Evolutionary conservation across 2,888 invertebrate genomes (phyloP).

Genomic region (Caenorhabditis virilis): DNA sequence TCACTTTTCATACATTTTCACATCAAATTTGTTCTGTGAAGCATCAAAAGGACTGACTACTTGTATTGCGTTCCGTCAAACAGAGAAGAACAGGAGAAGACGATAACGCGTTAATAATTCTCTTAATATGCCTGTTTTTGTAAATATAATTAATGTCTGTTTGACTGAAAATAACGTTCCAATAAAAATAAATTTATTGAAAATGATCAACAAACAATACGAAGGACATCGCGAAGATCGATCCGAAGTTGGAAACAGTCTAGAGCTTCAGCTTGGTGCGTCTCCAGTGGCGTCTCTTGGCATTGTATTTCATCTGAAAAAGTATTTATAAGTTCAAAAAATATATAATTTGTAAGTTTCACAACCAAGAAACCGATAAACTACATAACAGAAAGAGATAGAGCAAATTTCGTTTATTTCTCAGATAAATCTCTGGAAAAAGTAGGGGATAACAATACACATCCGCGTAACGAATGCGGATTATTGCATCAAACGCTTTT

Average conservation of each 20-base stretch:
- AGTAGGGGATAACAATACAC: too few species aligned
- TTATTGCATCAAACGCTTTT: too few species aligned
- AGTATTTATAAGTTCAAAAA: too few species aligned
- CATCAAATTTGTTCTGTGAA: constrained; percentile 56
- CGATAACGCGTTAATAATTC: background rate
- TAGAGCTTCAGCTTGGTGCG: constrained; percentile 69
- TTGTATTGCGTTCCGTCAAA: constrained; percentile 54
- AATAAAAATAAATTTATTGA: constrained; percentile 32
- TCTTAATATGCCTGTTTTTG: too few species aligned
- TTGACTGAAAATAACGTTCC: constrained; percentile 9
- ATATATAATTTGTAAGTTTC: too few species aligned
- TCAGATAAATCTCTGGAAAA: too few species aligned
- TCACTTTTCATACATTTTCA: constrained; percentile 62
- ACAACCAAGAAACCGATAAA: too few species aligned
- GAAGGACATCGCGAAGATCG: constrained; percentile 18
- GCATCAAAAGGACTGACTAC: constrained; percentile 52
- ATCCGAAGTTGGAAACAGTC: constrained; percentile 16
- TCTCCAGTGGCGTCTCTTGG: constrained; percentile 69
- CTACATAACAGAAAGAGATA: too few species aligned
- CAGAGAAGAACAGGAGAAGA: constrained; percentile 26
- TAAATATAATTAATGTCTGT: constrained; percentile 25
- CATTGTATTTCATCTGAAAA: constrained; percentile 71
- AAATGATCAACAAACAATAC: constrained; percentile 32
- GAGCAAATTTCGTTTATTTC: too few species aligned
- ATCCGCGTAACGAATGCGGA: too few species aligned